Conservation (phyloP, 2,113 vertebrate genomes). For the Psettodes erumei region DNA sequence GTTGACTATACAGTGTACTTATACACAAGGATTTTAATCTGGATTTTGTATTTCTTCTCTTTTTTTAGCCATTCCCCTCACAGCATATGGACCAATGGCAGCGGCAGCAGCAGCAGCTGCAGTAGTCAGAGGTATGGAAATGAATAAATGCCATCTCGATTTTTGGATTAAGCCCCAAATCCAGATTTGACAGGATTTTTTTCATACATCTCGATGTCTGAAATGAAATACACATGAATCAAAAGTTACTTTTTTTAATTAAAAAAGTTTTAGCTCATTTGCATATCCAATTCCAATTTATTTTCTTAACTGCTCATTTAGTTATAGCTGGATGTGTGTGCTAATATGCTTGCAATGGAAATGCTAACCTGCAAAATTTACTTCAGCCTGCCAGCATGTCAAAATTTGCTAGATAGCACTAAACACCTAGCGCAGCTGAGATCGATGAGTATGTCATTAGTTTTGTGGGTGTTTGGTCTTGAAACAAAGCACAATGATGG, state of each 20-base stretch:
- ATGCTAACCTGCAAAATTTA: too few species aligned
- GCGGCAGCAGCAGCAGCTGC: slow-evolving; percentile 93
- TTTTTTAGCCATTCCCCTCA: slow-evolving; percentile 93
- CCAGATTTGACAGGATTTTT: background rate
- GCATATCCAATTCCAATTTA: background rate
- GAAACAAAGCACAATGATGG: background rate
- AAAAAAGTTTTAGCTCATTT: background rate
- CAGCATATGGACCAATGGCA: slow-evolving; percentile 97
- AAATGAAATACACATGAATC: background rate
- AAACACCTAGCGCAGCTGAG: background rate
- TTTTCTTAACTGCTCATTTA: background rate
- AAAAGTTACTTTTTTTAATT: background rate
- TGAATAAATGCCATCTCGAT: background rate
- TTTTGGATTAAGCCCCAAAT: too few species aligned
- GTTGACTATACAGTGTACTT: background rate
- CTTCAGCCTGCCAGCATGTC: too few species aligned
- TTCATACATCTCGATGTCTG: background rate
- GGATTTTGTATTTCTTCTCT: slow-evolving; percentile 35
- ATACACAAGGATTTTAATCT: background rate
- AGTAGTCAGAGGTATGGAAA: slow-evolving; percentile 89
- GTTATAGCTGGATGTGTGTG: too few species aligned
- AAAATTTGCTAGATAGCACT: background rate
- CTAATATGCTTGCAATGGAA: too few species aligned
- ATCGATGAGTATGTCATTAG: background rate
- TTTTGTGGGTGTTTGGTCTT: background rate